These are phyloP conservation scores for Dolichotis patagonum DNA, from an alignment of 2,113 vertebrate genomes.

Conservation along the genomic window DNA sequence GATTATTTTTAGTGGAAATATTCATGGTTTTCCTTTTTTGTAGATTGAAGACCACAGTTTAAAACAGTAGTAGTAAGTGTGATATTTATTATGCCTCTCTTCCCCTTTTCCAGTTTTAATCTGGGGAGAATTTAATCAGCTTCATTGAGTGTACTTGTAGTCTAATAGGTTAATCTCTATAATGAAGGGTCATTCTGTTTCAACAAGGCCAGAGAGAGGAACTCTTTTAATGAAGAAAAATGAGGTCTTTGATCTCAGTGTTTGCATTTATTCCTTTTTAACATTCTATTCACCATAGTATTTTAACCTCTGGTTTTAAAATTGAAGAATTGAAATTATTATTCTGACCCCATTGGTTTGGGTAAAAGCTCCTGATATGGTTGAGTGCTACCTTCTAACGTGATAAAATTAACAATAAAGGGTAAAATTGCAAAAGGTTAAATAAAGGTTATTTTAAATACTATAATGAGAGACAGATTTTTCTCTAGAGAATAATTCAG, in stretches of 20 bases:
- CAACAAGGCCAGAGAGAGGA: conserved; percentile 74
- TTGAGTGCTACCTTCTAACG: conserved; percentile 72
- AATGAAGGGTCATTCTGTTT: conserved; percentile 78
- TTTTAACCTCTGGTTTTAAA: conserved; percentile 86
- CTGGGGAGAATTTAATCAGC: conserved; percentile 60
- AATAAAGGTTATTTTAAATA: conserved; percentile 54
- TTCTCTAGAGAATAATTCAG: conserved; percentile 24
- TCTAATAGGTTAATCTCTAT: conserved; percentile 80
- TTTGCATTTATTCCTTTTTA: conserved; percentile 83
- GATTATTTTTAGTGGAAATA: neutral
- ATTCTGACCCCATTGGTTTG: conserved; percentile 68
- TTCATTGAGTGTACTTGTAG: conserved; percentile 68
- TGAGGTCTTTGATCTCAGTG: conserved; percentile 86
- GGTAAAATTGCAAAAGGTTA: conserved; percentile 64
- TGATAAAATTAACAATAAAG: conserved; percentile 74
- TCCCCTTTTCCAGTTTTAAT: conserved; percentile 9
- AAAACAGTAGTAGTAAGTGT: neutral
- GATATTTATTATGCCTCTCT: neutral
- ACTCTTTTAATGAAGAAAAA: conserved; percentile 78
- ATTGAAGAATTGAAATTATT: conserved; percentile 79
- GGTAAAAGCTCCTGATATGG: conserved; percentile 53
- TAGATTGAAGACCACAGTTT: neutral
- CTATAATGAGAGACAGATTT: neutral
- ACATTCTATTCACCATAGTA: conserved; percentile 81
- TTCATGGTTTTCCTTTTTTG: neutral